Conservation (phyloP, 2,797 vertebrate genomes). For the Ceryle rudis region DNA sequence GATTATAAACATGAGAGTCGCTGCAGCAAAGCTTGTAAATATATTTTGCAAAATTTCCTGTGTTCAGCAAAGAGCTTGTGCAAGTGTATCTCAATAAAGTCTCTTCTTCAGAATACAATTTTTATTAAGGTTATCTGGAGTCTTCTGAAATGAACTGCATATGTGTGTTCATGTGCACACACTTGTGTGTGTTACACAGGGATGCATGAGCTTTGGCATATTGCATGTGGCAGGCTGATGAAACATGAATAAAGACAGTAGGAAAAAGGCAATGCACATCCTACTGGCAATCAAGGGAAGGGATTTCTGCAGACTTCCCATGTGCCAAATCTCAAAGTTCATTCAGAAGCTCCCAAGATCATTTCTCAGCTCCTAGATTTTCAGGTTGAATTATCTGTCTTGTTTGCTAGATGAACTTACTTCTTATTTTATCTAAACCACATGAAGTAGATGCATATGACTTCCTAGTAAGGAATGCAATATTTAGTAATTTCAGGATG, state of each 20-base stretch:
- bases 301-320: constrained; percentile 4
- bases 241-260: constrained; percentile 78
- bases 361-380: constrained; percentile 69
- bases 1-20: constrained; percentile 10
- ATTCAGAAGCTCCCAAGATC: constrained; percentile 64
- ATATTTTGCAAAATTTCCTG: constrained; percentile 29
- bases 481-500: constrained; percentile 67
- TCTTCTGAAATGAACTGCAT: constrained; percentile 16
- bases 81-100: constrained; percentile 48
- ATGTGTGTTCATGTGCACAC: not conserved
- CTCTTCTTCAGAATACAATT: constrained; percentile 46
- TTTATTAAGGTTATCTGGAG: constrained; percentile 18
- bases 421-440: constrained; percentile 79
- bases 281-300: constrained; percentile 50
- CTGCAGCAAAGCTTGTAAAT: constrained; percentile 30
- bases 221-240: constrained; percentile 76
- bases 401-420: constrained; percentile 68
- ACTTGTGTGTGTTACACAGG: not conserved
- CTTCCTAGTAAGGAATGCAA: constrained; percentile 61
- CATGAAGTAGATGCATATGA: constrained; percentile 46
- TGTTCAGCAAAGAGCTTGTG: constrained; percentile 38
- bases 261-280: constrained; percentile 63
- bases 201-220: constrained; percentile 62
- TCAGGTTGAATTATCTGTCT: constrained; percentile 73
- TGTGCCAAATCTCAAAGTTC: constrained; percentile 45